Base-by-base conservation (phyloP, 2,113 vertebrate genomes). In the Aviceda subcristata region DNA sequence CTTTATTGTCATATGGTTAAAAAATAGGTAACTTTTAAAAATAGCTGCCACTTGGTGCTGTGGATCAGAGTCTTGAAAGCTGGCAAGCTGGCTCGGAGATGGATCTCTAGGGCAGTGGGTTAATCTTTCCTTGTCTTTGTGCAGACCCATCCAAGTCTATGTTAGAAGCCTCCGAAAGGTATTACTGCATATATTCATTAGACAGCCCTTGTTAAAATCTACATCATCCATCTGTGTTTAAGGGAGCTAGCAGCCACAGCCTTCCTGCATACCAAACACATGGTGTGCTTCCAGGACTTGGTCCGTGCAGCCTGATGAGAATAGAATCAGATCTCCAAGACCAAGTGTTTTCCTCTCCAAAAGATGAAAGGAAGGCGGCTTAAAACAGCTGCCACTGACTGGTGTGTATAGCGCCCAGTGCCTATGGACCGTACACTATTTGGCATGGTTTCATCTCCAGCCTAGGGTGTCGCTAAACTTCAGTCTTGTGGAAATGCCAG, bases 111-210 rank as follows among this genome's bases (percentile, higher is more conserved):
- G 88, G 38, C 60, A 85, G 53, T 38, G 53, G 56, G 32, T 92
- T 87, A 75, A 92, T 94, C 80, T 92, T 92, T 78, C 80, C 77
- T 74, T 1, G 0, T 88, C 64, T 92, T 87, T 91, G 64, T 89
- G 77, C 50, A 87, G 60, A 84, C 30, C 56, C 64, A 64, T 81
- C 84, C 57, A 92, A 77, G 26, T 43, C 67, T 53, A 77, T 81
- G 83, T 87, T 82, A 94, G 38, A 94, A 90, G 79, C 50, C 43
- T 77, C 89, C 96, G 83, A 81, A 45, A 88, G 86, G 50, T 89
- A 76, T 91, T 77, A 46, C 64, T 91, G 80, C 51, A n/a, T 87
- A 13, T 87, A 63, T 78, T 87, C 73, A 48, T 91, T 95, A 84
- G 60, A 50, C 11, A 78, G 46, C 45, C 55, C 83, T 41, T 59